Conservation (phyloP, 2,113 vertebrate species). For the Danionella cerebrum region DNA sequence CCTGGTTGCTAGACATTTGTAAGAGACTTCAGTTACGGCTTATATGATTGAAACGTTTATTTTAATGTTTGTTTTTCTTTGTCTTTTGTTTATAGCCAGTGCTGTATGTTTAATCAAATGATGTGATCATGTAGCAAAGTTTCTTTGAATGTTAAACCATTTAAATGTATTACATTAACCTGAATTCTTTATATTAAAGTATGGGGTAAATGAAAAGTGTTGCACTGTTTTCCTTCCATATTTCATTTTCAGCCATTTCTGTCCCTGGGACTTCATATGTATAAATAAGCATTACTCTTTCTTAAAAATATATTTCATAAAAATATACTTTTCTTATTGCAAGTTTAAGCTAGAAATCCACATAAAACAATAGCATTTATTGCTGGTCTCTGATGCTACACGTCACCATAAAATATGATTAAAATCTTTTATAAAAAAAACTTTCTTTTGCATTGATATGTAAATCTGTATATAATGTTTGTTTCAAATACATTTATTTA, state of each 20-base stretch:
- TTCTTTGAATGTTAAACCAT: conserved; percentile 48
- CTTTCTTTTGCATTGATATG: no score
- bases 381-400: no score
- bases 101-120: conserved; percentile 45
- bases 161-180: conserved; percentile 60
- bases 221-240: neutral
- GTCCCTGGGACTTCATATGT: no score
- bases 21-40: conserved; percentile 28
- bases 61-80: conserved; percentile 24
- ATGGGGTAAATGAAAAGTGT: conserved; percentile 32
- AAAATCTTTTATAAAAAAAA: no score
- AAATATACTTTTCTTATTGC: no score
- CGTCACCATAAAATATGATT: no score
- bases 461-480: no score
- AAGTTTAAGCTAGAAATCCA: no score
- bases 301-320: no score
- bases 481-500: no score
- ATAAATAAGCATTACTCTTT: no score
- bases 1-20: conserved; percentile 3
- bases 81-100: conserved; percentile 36
- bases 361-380: no score
- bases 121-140: conserved; percentile 52
- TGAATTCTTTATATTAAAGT: conserved; percentile 57
- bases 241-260: neutral
- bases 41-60: conserved; percentile 41